Conservation (phyloP, 1,140 invertebrate genomes). For the Drosophila eugracilis region DNA sequence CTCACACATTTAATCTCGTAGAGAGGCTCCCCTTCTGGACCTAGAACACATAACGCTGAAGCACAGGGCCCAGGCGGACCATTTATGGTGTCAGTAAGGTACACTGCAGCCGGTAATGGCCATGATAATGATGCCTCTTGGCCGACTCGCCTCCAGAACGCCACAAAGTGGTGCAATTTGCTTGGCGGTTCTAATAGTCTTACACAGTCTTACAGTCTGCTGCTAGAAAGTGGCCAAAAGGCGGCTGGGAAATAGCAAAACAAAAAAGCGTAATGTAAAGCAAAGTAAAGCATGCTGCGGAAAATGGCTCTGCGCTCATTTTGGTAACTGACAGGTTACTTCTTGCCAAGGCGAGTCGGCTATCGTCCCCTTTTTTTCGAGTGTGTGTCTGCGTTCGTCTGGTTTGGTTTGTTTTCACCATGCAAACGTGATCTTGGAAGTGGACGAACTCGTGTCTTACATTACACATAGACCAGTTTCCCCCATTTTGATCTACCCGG, state of each 20-base stretch:
- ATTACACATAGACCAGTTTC: conserved; percentile 69
- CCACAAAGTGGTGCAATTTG: conserved; percentile 77
- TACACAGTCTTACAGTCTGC: conserved; percentile 43
- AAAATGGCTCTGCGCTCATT: conserved; percentile 79
- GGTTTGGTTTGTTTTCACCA: conserved; percentile 71
- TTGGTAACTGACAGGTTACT: conserved; percentile 69
- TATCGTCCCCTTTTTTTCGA: conserved; percentile 56
- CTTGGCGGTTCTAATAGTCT: conserved; percentile 29
- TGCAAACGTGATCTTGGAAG: conserved; percentile 58
- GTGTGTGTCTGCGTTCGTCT: conserved; percentile 35
- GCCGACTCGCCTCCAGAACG: conserved; percentile 58
- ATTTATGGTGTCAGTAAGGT: conserved; percentile 82
- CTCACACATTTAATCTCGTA: neutral
- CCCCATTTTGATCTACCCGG: conserved; percentile 57
- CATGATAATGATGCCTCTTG: conserved; percentile 70
- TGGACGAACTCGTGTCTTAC: conserved; percentile 65
- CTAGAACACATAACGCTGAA: conserved; percentile 6
- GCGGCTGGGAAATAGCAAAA: conserved; percentile 44
- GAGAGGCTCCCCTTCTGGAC: conserved; percentile 8
- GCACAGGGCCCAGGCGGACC: conserved; percentile 18
- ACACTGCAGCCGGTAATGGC: conserved; percentile 77
- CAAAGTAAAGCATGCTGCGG: conserved; percentile 69
- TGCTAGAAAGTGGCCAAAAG: conserved; percentile 79
- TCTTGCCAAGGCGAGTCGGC: conserved; percentile 15
- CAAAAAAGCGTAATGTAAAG: conserved; percentile 32